Evolutionary conservation across 2,113 vertebrate species (phyloP).

Genomic region (Promerops cafer): DNA sequence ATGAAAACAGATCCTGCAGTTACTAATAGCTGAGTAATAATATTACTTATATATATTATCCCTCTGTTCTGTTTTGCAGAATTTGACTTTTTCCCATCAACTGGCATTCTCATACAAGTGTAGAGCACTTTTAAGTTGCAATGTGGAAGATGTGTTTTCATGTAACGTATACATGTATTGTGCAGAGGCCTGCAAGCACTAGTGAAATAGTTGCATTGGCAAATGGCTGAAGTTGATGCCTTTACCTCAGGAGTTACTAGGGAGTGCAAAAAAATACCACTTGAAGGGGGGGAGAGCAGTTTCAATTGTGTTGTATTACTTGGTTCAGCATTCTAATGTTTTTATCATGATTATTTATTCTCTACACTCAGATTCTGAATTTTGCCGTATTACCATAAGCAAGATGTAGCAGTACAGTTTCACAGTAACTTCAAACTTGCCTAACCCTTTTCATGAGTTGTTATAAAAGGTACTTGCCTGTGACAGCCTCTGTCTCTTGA

Average conservation of each 20-base stretch:
- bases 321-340: not conserved
- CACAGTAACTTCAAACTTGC: not conserved
- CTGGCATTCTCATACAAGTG: not conserved
- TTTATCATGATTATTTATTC: not conserved
- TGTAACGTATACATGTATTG: not conserved
- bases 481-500: not conserved
- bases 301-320: not conserved
- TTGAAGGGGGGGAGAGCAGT: not conserved
- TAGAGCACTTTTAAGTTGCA: not conserved
- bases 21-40: not conserved
- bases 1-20: not conserved
- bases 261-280: not conserved
- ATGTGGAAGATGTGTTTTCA: not conserved
- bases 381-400: not conserved
- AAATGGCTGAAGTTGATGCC: not conserved
- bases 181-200: not conserved
- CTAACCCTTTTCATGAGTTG: not conserved
- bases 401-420: not conserved
- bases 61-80: not conserved
- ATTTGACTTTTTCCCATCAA: not conserved
- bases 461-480: not conserved
- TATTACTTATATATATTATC: not conserved
- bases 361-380: not conserved
- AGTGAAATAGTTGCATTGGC: not conserved
- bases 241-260: not conserved